Evolutionary conservation across 2,797 vertebrate genomes (phyloP), one percentile per base, ranked within the genome.

Genomic region (Valencia hispanica): DNA sequence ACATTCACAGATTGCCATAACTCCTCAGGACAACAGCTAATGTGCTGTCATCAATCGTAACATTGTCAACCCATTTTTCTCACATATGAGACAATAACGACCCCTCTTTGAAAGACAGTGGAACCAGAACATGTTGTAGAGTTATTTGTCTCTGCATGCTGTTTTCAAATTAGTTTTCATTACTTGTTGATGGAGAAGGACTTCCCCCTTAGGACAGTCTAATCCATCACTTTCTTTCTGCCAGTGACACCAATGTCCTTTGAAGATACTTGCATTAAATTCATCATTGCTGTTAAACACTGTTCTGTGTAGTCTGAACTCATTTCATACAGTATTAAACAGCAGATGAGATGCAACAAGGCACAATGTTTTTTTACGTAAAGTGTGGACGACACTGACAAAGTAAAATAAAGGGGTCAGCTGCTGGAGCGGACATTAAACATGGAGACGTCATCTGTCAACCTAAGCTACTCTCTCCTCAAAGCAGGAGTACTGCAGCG

Each of bases 81-180:
- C 77, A 74, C 78, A 77, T 76, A 82, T 72, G 71, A 77, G 80
- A 84, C 89, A 88, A 88, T 83, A 81, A 88, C 89, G 85, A 88
- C 87, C 83, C 80, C 85, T 93, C 80, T 48, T 75, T 74, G 78
- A 89, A 41, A 91, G 57, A 83, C 75, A 83, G 20, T 78, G 74
- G 78, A 84, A 77, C 71, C 74, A 84, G 81, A 85, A 85, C 74
- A 79, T 80, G 76, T 83, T 73, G 75, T 83, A 39, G 66, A 83
- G 82, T 88, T 89, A 91, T 91, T 89, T 84, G 85, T 85, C 79
- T 84, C 87, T 79, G 72, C 86, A 79, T 88, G 86, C 85, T 92
- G 86, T 87, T 92, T 93, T 91, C 81, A 86, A 83, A 92, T 94
- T 91, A 92, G 84, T 91, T 94, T 93, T 93, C 87, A 93, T 93